A percentile compares a stretch with the other conserved stretches of the same genome.
Conservation (phyloP, 2,797 vertebrate species). For the Darevskia nairensis region DNA sequence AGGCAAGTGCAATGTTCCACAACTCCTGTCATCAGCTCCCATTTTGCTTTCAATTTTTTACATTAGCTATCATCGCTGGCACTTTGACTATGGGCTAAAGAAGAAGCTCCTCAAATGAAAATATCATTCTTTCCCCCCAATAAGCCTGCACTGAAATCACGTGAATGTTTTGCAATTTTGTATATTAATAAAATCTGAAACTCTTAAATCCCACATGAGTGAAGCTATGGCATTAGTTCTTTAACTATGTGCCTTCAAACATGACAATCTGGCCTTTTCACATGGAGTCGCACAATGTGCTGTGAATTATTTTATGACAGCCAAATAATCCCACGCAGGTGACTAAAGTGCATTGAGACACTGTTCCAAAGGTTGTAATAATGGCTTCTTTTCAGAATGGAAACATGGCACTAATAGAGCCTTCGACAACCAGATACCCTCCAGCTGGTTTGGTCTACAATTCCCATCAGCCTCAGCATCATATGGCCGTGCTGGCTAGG, state of each 20-base stretch:
- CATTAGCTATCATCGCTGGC: slow-evolving; percentile 74
- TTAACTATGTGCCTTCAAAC: slow-evolving; percentile 24
- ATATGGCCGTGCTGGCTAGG: no score
- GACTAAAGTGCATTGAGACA: neutral
- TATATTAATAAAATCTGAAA: slow-evolving; percentile 43
- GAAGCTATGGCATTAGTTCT: slow-evolving; percentile 47
- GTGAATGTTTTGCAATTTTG: slow-evolving; percentile 59
- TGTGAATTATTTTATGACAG: neutral
- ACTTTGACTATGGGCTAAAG: slow-evolving; percentile 71
- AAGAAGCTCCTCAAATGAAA: slow-evolving; percentile 35
- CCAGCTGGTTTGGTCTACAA: no score
- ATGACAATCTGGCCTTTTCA: neutral
- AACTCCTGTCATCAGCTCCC: slow-evolving; percentile 78
- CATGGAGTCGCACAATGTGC: neutral
- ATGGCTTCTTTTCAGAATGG: slow-evolving; percentile 46
- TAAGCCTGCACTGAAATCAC: neutral
- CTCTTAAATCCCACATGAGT: slow-evolving; percentile 38
- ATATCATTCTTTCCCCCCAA: neutral
- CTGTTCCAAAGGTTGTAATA: slow-evolving; percentile 9
- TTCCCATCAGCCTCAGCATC: no score
- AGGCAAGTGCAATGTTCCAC: slow-evolving; percentile 74
- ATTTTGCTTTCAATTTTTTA: slow-evolving; percentile 77
- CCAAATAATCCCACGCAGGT: neutral
- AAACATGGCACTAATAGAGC: slow-evolving; percentile 12
- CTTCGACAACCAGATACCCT: no score